A percentile compares a stretch with the other conserved stretches of the same genome.
phyloP scores from a whole-genome alignment of 1,140 invertebrate species.

The Cotesia glomerata region DNA sequence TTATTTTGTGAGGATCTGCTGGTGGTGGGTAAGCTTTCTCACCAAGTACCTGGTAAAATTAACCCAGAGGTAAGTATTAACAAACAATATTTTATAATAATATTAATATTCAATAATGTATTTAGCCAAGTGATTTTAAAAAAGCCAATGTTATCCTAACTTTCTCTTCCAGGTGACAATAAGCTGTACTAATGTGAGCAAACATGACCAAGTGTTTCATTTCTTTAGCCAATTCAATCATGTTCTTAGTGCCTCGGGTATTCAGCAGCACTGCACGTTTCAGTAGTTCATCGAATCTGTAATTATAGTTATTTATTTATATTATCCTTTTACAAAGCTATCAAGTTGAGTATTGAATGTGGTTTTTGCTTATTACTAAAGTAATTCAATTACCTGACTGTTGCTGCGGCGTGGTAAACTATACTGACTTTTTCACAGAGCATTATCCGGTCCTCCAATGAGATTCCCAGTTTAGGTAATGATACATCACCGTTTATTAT shows the following conservation, averaged over 20 bases:
- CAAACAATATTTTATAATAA: neutral
- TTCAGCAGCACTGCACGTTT: slow-evolving; percentile 78
- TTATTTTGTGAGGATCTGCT: slow-evolving; percentile 86
- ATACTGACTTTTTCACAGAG: slow-evolving; percentile 78
- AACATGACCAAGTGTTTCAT: slow-evolving; percentile 74
- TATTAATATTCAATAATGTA: neutral
- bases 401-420: slow-evolving; percentile 92
- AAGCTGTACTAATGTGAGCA: slow-evolving; percentile 70
- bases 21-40: slow-evolving; percentile 85
- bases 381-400: slow-evolving; percentile 67
- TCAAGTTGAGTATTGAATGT: no score
- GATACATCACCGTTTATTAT: slow-evolving; percentile 82
- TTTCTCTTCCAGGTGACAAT: slow-evolving; percentile 68
- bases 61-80: neutral
- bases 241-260: slow-evolving; percentile 75
- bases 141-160: slow-evolving; percentile 35
- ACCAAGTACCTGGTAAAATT: slow-evolving; percentile 63
- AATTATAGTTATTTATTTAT: slow-evolving; percentile 31
- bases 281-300: slow-evolving; percentile 76
- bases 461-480: slow-evolving; percentile 76
- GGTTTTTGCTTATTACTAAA: neutral
- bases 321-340: neutral
- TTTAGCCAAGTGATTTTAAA: neutral
- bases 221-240: slow-evolving; percentile 76
- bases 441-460: slow-evolving; percentile 70